phyloP scores from a whole-genome alignment of 2,797 vertebrate genomes.

The Liparis tanakae region DNA sequence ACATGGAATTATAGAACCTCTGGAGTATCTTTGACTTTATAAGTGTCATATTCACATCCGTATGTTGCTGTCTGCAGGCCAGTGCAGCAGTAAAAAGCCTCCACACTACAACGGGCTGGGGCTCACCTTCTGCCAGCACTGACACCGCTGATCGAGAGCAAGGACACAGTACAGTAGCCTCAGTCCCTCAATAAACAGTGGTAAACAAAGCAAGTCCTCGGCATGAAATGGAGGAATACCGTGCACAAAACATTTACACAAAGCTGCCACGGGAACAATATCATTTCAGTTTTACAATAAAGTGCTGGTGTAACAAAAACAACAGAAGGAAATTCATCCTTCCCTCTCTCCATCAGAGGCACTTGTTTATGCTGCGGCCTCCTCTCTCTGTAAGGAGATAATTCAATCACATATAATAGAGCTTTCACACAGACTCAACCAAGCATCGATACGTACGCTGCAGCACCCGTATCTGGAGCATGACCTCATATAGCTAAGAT shows the following conservation, averaged over 20 bases:
- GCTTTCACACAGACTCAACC: conserved; percentile 50
- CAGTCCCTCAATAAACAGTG: conserved; percentile 74
- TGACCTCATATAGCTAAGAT: conserved; percentile 42
- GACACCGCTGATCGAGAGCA: conserved; percentile 50
- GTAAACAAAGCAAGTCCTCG: conserved; percentile 71
- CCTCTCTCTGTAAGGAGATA: conserved; percentile 48
- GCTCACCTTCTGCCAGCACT: conserved; percentile 29
- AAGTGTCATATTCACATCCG: background rate
- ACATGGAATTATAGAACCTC: conserved; percentile 3
- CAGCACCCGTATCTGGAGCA: conserved; percentile 18
- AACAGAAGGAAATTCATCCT: conserved; percentile 53
- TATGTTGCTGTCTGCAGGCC: background rate
- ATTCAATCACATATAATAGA: conserved; percentile 61
- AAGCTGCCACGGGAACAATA: conserved; percentile 77
- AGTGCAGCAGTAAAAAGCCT: conserved; percentile 9
- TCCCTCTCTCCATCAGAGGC: conserved; percentile 46
- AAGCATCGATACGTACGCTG: conserved; percentile 22
- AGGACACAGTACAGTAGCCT: conserved; percentile 76
- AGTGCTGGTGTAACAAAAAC: conserved; percentile 65
- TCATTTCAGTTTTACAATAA: conserved; percentile 77
- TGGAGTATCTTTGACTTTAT: conserved; percentile 11
- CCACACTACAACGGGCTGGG: conserved; percentile 1
- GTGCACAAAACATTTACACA: conserved; percentile 77
- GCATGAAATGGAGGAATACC: conserved; percentile 71
- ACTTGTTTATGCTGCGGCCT: conserved; percentile 58